phyloP scores from a whole-genome alignment of 2,113 vertebrate species.

The Paraplagusia blochii region DNA sequence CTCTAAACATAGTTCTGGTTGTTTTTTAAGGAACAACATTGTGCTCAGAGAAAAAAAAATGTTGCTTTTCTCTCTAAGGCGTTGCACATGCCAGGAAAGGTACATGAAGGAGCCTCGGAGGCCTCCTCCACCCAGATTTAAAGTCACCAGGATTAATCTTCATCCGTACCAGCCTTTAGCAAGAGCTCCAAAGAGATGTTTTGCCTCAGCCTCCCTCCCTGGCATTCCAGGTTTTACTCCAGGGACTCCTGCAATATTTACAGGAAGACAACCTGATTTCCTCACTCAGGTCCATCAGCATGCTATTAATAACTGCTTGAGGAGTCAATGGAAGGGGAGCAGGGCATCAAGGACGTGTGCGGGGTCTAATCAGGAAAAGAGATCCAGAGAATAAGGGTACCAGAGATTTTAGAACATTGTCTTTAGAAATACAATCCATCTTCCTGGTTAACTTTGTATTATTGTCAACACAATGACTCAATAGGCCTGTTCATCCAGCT shows the following conservation, averaged over 20 bases:
- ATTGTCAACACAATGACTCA: too few relatives aligned
- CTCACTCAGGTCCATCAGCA: slow-evolving; percentile 37
- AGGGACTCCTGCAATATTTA: slow-evolving; percentile 71
- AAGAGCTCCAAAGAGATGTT: not conserved
- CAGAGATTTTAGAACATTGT: not conserved
- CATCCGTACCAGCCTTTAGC: slow-evolving; percentile 1
- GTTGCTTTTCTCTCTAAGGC: slow-evolving; percentile 1
- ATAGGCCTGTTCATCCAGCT: too few relatives aligned
- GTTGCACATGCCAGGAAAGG: not conserved
- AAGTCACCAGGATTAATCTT: slow-evolving; percentile 10
- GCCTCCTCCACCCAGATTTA: slow-evolving; percentile 1
- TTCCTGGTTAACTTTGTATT: too few relatives aligned
- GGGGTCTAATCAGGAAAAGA: not conserved
- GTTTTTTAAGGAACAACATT: not conserved
- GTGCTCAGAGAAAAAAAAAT: slow-evolving; percentile 7
- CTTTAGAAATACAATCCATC: too few relatives aligned
- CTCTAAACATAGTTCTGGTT: too few relatives aligned
- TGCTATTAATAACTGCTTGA: slow-evolving; percentile 55
- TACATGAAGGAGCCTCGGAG: slow-evolving; percentile 4
- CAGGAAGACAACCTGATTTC: slow-evolving; percentile 67
- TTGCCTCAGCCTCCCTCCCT: slow-evolving; percentile 26
- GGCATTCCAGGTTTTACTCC: slow-evolving; percentile 37
- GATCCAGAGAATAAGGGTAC: not conserved
- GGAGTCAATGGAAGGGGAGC: slow-evolving; percentile 30
- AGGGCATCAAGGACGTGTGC: not conserved